phyloP scores from a whole-genome alignment of 2,888 invertebrate genomes.

The Dasysyrphus tricinctus region DNA sequence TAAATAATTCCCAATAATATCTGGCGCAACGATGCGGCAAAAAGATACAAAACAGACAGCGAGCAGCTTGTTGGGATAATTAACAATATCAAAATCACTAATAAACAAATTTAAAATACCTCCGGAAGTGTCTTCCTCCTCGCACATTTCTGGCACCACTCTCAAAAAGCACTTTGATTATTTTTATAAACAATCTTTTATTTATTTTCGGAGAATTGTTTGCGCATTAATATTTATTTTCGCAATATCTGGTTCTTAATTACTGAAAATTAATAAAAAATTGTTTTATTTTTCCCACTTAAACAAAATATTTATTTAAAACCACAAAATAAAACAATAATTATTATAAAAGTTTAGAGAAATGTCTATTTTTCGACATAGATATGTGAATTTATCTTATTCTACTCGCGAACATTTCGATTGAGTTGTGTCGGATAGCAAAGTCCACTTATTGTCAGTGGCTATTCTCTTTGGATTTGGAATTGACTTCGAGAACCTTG shows the following conservation, averaged over 20 bases:
- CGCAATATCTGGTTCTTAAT: conserved; percentile 39
- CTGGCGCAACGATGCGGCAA: conserved; percentile 4
- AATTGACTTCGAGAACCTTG: conserved; percentile 57
- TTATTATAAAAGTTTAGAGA: not conserved
- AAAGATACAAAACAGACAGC: conserved; percentile 42
- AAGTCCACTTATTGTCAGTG: conserved; percentile 70
- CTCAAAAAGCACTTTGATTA: conserved; percentile 51
- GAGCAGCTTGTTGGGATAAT: not conserved
- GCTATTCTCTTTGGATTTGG: conserved; percentile 61
- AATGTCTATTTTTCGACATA: not conserved
- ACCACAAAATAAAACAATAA: conserved; percentile 17
- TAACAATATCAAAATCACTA: conserved; percentile 48
- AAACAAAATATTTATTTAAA: conserved; percentile 53
- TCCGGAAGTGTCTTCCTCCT: conserved; percentile 58
- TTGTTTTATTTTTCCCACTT: conserved; percentile 30
- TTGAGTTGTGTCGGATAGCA: conserved; percentile 46
- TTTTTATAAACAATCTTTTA: conserved; percentile 22
- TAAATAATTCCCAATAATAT: conserved; percentile 12
- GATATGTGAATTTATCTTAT: conserved; percentile 16
- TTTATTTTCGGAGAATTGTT: conserved; percentile 15
- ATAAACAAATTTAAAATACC: conserved; percentile 59
- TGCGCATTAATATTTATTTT: conserved; percentile 49
- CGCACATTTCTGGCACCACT: conserved; percentile 52
- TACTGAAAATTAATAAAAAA: conserved; percentile 62
- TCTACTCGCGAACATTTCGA: conserved; percentile 10